Conservation (phyloP, 1,140 invertebrate genomes). For the Leptonema lineaticorne region DNA sequence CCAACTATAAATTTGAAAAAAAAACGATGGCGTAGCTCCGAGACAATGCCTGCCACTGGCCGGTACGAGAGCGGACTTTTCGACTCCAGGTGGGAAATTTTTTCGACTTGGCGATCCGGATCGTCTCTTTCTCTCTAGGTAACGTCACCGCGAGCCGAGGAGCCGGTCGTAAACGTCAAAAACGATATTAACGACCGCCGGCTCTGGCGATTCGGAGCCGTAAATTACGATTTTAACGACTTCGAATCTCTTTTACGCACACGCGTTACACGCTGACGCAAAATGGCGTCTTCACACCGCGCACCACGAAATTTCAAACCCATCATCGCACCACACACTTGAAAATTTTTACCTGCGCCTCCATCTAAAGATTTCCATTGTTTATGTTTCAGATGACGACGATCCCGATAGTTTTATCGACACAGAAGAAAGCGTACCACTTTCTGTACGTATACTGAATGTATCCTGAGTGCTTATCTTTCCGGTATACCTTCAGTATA, state of each 20-base stretch:
- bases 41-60: neutral
- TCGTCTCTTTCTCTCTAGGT: neutral
- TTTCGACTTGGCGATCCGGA: neutral
- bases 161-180: constrained; percentile 39
- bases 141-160: no score
- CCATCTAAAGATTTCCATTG: neutral
- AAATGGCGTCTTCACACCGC: neutral
- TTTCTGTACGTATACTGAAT: constrained; percentile 99
- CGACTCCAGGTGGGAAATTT: neutral
- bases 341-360: neutral
- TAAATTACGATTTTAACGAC: constrained; percentile 11
- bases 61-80: neutral
- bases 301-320: neutral
- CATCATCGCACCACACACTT: neutral
- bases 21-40: neutral
- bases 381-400: neutral
- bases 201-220: neutral
- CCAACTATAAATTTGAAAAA: neutral
- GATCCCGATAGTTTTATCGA: neutral
- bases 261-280: no score
- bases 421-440: constrained; percentile 64
- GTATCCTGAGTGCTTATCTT: constrained; percentile 95
- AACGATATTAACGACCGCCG: constrained; percentile 37
- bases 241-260: neutral
- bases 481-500: constrained; percentile 99